Conservation (phyloP, 2,113 vertebrate genomes). For the Turdus rufiventris region DNA sequence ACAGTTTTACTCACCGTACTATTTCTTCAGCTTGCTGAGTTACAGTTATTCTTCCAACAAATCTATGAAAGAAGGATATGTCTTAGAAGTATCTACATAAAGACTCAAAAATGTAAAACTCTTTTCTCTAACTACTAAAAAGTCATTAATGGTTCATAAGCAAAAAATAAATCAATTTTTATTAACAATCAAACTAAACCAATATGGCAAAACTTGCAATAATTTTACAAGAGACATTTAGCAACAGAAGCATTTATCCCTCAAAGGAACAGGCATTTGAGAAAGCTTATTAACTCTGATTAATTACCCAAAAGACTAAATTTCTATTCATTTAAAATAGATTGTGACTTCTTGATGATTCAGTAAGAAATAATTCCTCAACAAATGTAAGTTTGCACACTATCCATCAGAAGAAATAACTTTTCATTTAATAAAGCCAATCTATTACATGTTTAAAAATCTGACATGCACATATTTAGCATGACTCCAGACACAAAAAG, state of each 20-base stretch:
- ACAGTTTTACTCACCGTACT: conserved; percentile 82
- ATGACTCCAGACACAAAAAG: not conserved
- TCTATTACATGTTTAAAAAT: not conserved
- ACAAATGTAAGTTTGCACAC: not conserved
- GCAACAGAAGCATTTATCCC: not conserved
- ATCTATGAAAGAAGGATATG: conserved; percentile 72
- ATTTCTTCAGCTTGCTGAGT: conserved; percentile 89
- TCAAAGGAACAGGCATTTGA: not conserved
- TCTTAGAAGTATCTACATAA: conserved; percentile 17
- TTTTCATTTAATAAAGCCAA: not conserved
- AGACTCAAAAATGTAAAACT: not conserved
- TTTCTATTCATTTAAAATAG: not conserved
- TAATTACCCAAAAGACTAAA: not conserved
- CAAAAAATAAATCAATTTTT: not conserved
- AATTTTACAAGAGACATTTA: not conserved
- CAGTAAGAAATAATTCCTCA: not conserved
- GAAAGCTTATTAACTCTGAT: not conserved
- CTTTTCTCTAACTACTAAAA: not conserved
- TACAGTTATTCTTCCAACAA: conserved; percentile 91
- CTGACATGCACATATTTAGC: not conserved
- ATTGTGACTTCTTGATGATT: not conserved
- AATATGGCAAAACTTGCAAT: not conserved
- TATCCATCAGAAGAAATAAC: not conserved
- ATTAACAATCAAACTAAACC: not conserved
- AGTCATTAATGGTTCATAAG: not conserved